Percentiles rank a stretch among this genome's conserved stretches.
phyloP scores from a whole-genome alignment of 2,888 invertebrate genomes.

The Dromius quadrimaculatus region DNA sequence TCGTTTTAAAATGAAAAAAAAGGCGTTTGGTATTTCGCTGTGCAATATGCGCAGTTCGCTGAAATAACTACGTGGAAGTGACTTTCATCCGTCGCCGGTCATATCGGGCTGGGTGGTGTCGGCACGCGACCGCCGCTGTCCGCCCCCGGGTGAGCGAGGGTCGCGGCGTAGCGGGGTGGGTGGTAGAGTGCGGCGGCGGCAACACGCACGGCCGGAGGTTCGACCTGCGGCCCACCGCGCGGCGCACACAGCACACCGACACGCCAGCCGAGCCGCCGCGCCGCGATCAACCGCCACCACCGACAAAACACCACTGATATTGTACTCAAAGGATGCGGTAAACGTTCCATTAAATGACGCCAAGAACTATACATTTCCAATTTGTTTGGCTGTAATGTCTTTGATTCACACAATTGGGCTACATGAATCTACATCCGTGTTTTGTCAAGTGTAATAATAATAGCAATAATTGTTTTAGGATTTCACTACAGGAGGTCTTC shows the following conservation, averaged over 20 bases:
- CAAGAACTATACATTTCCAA: no score
- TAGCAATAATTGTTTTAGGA: no score
- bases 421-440: no score
- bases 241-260: slow-evolving; percentile 59
- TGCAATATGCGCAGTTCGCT: not conserved
- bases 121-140: slow-evolving; percentile 55
- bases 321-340: no score
- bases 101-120: slow-evolving; percentile 54
- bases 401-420: no score
- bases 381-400: no score
- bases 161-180: no score
- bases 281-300: slow-evolving; percentile 50
- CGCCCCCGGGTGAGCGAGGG: slow-evolving; percentile 57
- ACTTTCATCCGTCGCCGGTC: slow-evolving; percentile 52
- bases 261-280: slow-evolving; percentile 54
- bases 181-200: slow-evolving; percentile 47
- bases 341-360: no score
- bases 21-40: no score
- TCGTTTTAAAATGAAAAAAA: no score
- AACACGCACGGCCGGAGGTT: slow-evolving; percentile 59
- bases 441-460: no score
- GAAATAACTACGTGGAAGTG: slow-evolving; percentile 20
- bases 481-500: no score
- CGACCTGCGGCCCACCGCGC: slow-evolving; percentile 63
- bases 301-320: slow-evolving; percentile 46